Percentiles rank a stretch among this genome's conserved stretches.
Evolutionary conservation across 2,113 vertebrate genomes (phyloP).

Genomic region (Psettodes erumei): DNA sequence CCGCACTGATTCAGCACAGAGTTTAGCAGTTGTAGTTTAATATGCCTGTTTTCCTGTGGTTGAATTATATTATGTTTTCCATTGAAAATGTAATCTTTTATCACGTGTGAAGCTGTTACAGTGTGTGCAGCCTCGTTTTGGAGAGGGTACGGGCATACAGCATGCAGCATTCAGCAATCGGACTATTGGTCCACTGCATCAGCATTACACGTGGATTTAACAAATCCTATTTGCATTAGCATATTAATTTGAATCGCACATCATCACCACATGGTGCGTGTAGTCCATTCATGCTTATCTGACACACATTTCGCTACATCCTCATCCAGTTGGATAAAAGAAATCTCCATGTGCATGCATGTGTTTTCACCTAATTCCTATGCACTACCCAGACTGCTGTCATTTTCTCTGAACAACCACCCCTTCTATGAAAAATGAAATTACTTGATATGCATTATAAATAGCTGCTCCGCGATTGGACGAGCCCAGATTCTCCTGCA

Average conservation of each 20-base stretch:
- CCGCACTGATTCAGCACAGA: conserved; percentile 16
- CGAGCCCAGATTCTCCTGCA: conserved; percentile 67
- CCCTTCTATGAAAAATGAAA: conserved; percentile 75
- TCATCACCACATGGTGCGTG: conserved; percentile 53
- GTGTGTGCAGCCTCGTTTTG: background rate
- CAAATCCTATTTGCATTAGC: conserved; percentile 66
- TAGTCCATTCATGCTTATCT: conserved; percentile 64
- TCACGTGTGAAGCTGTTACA: conserved; percentile 1
- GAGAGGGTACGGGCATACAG: background rate
- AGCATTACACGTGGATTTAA: conserved; percentile 63
- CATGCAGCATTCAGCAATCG: too few relatives aligned
- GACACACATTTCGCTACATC: conserved; percentile 56
- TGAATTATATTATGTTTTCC: conserved; percentile 1
- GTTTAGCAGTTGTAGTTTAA: background rate
- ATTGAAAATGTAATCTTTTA: conserved; percentile 4
- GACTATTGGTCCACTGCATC: conserved; percentile 29
- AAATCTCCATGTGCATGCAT: conserved; percentile 44
- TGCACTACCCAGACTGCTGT: conserved; percentile 46
- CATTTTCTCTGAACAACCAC: conserved; percentile 50
- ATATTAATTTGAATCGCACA: conserved; percentile 67
- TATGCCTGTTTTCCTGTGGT: conserved; percentile 1
- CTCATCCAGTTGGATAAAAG: conserved; percentile 33
- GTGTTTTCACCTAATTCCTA: conserved; percentile 47
- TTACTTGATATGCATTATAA: conserved; percentile 83
- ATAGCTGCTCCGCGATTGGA: conserved; percentile 80